Conservation (phyloP, 2,888 invertebrate genomes). For the Thymelicus lineola region DNA sequence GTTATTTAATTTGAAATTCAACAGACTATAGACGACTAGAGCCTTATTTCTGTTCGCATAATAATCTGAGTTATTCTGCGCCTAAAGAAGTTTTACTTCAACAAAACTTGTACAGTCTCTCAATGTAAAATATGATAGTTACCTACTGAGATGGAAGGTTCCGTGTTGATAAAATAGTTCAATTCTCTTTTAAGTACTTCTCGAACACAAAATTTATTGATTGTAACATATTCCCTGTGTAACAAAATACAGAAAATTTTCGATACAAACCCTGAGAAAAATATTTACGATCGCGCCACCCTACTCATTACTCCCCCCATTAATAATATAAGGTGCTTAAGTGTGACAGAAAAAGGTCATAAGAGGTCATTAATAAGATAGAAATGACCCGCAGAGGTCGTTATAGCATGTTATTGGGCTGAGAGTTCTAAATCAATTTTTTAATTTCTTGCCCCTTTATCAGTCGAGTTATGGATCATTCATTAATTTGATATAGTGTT, state of each 20-base stretch:
- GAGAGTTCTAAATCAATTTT: slow-evolving; percentile 65
- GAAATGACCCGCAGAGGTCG: slow-evolving; percentile 62
- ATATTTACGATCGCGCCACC: slow-evolving; percentile 29
- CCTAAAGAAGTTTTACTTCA: too few species aligned
- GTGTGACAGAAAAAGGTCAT: slow-evolving; percentile 62
- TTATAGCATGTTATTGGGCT: slow-evolving; percentile 63
- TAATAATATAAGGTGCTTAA: slow-evolving; percentile 59
- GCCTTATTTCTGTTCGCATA: too few species aligned
- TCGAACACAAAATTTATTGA: too few species aligned
- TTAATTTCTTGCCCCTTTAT: slow-evolving; percentile 55
- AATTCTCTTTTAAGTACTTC: too few species aligned
- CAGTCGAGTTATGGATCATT: slow-evolving; percentile 26
- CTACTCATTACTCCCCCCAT: slow-evolving; percentile 51
- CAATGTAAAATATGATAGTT: too few species aligned
- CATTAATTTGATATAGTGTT: slow-evolving; percentile 30
- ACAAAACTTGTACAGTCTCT: too few species aligned
- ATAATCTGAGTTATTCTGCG: too few species aligned
- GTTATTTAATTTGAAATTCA: too few species aligned
- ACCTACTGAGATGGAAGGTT: too few species aligned
- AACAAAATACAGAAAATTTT: slow-evolving; percentile 19
- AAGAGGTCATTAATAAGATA: slow-evolving; percentile 70
- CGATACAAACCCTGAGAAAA: slow-evolving; percentile 28
- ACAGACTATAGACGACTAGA: too few species aligned
- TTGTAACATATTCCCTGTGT: neutral
- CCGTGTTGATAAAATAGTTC: too few species aligned